phyloP scores from a whole-genome alignment of 2,888 invertebrate species.

The Phortica magna region DNA sequence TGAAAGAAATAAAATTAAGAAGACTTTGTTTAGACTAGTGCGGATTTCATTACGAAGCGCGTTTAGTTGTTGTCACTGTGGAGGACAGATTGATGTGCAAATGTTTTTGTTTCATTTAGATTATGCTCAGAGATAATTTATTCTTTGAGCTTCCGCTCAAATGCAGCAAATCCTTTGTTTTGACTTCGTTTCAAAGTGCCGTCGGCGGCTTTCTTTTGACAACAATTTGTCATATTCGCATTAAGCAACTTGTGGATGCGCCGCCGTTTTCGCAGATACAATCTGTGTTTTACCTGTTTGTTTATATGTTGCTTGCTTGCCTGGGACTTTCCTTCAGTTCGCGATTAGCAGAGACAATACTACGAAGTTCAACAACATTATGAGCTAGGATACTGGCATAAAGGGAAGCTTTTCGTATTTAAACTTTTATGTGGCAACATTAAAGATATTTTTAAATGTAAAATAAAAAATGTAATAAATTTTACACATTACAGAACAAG shows the following conservation, averaged over 20 bases:
- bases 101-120: constrained; percentile 69
- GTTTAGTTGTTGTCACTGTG: constrained; percentile 23
- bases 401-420: not conserved
- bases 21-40: constrained; percentile 29
- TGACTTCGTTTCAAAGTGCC: constrained; percentile 40
- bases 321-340: constrained; percentile 32
- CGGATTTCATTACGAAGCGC: constrained; percentile 36
- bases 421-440: too few species aligned
- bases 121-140: constrained; percentile 64
- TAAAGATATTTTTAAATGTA: too few species aligned
- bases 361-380: not conserved
- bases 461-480: too few species aligned
- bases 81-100: constrained; percentile 25
- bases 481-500: too few species aligned
- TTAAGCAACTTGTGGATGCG: constrained; percentile 51
- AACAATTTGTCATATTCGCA: constrained; percentile 58
- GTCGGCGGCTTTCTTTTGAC: constrained; percentile 60
- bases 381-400: not conserved
- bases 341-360: not conserved
- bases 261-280: constrained; percentile 55
- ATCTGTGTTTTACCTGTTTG: constrained; percentile 36
- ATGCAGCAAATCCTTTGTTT: constrained; percentile 25
- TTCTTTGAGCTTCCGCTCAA: constrained; percentile 56
- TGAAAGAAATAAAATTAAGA: constrained; percentile 49
- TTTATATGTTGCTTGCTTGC: constrained; percentile 20